Evolutionary conservation across 2,113 vertebrate species (phyloP), one percentile per base, ranked within the genome.

Genomic region (Aplodontia rufa): DNA sequence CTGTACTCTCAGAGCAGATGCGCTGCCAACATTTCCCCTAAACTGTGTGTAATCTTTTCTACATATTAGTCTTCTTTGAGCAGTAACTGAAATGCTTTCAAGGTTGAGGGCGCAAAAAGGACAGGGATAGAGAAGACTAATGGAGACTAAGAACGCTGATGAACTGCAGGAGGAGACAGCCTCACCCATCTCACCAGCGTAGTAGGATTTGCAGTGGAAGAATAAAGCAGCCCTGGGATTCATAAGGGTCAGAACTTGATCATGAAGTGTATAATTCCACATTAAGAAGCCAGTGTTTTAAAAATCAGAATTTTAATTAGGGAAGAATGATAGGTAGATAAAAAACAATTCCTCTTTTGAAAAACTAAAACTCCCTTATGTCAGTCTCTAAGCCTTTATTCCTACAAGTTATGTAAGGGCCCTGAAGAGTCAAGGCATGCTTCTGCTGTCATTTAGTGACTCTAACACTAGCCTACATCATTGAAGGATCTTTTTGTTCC

Each of bases 241-340:
- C 69, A 68, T 16, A 94, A 69, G 10, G 16, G 1, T 62, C 9
- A 69, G n/a, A 84, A 84, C 1, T 68, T 49, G 17, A 91, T 60
- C 58, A 55, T 8, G 68, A 62, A 6, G 5, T 26, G 0, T 42
- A 28, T 66, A 28, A 49, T 53, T 83, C 32, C 68, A n/a, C 62
- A 42, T 68, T 90, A 53, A 93, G n/a, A 93, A 93, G 64, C 4
- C 32, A 93, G 6, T 45, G 40, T 74, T 93, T 96, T 47, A 37
- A 88, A 76, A 93, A 60, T 60, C 37, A 76, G 22, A 89, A 79
- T 37, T 85, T 78, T 88, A 79, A 9, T 55, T 92, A 78, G 30
- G 6, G 1, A 49, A 60, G 37, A 64, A 24, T 24, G 9, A 53
- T 45, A 68, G 53, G 17, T 69, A 8, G 9, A 90, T 51, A 55